Base-by-base conservation (phyloP, 2,113 vertebrate species). In the Murina feae region DNA sequence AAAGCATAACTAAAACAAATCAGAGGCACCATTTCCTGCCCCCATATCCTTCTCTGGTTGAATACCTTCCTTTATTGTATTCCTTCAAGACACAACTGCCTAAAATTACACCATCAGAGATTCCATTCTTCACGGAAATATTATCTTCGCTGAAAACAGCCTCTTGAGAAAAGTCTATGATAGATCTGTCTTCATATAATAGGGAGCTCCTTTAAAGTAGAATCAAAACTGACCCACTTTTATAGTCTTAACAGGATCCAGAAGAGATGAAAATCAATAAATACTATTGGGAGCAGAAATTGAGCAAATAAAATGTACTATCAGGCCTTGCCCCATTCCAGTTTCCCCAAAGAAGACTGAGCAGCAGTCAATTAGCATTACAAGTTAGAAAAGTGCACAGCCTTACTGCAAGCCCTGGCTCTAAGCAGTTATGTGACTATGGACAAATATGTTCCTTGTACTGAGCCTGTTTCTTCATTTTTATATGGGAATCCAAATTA, bases 401-500 rank as follows among this genome's bases (percentile, higher is more conserved):
- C 9, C 35, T 65, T 81, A 60, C 12, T 69, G 1, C 60, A 89
- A 85, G 42, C 74, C 42, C 47, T 7, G 20, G 20, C 60, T 95
- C 74, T 75, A 82, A 63, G 60, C 11, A 92, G 17, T 30, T 95
- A 8, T 93, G 25, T 69, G 58, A 90, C 58, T 79, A 23, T 21
- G 32, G 39, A 80, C 25, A 90, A 68, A 30, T 93, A 81, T 76
- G 12, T 69, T 82, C 81, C 90, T 39, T 82, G 17, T 17, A 78
- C 39, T 6, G 32, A 53, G 35, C 8, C 79, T 69, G 4, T 75
- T 94, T 86, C 80, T 95, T 96, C 49, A 78, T 37, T 92, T 75
- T 44, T 74, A 95, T 86, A 89, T 55, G 21, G 35, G 35, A 96
- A 86, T 82, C 76, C 88, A 93, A 94, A 92, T 96, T 83, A 53